phyloP scores from a whole-genome alignment of 2,888 invertebrate species.

The Thera britannica region DNA sequence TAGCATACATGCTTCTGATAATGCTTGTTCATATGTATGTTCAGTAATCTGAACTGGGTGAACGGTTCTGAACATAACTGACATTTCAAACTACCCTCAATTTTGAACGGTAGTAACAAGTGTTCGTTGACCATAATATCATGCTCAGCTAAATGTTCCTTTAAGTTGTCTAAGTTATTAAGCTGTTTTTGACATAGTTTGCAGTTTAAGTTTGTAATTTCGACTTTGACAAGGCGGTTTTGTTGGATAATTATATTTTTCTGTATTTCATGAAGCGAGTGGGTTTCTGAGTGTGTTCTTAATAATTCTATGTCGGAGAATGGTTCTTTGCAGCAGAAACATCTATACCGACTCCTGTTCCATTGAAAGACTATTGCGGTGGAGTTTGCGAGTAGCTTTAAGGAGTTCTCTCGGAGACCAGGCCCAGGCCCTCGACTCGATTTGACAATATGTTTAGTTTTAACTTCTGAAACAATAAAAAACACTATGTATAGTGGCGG shows the following conservation, averaged over 20 bases:
- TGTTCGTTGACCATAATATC: slow-evolving; percentile 58
- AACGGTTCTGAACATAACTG: slow-evolving; percentile 67
- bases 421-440: slow-evolving; percentile 60
- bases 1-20: slow-evolving; percentile 73
- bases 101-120: slow-evolving; percentile 69
- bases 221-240: slow-evolving; percentile 70
- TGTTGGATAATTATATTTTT: slow-evolving; percentile 69
- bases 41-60: slow-evolving; percentile 60
- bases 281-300: slow-evolving; percentile 58
- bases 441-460: neutral
- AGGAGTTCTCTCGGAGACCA: slow-evolving; percentile 63
- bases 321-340: slow-evolving; percentile 72
- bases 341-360: slow-evolving; percentile 71
- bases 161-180: slow-evolving; percentile 49
- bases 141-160: slow-evolving; percentile 59
- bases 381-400: slow-evolving; percentile 81
- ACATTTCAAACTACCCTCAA: slow-evolving; percentile 59
- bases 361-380: slow-evolving; percentile 73
- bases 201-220: slow-evolving; percentile 64
- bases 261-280: slow-evolving; percentile 62
- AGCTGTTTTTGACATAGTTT: slow-evolving; percentile 57
- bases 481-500: too few relatives aligned
- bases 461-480: slow-evolving; percentile 10
- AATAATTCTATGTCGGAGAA: slow-evolving; percentile 62
- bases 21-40: slow-evolving; percentile 75